Conservation (phyloP, 2,888 invertebrate species). For the Morpho helenor region DNA sequence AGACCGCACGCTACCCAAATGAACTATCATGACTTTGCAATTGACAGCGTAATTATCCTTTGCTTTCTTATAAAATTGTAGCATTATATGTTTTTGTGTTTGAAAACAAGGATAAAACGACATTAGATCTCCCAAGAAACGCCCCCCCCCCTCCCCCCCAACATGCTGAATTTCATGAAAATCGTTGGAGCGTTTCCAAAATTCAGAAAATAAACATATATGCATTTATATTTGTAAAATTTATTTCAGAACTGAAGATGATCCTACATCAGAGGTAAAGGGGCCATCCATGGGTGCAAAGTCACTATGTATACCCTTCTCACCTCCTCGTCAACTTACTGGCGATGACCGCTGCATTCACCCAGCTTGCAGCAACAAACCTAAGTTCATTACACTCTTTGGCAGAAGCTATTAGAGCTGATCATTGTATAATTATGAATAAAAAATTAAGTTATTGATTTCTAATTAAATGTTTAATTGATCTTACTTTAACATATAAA, state of each 20-base stretch:
- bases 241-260: slow-evolving; percentile 80
- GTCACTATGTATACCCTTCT: slow-evolving; percentile 97
- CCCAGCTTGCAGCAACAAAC: slow-evolving; percentile 88
- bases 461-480: neutral
- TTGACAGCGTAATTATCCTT: no score
- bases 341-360: slow-evolving; percentile 89
- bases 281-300: slow-evolving; percentile 99
- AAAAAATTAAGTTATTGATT: slow-evolving; percentile 5
- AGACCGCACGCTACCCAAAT: no score
- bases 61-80: no score
- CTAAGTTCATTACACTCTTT: slow-evolving; percentile 93
- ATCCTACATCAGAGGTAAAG: slow-evolving; percentile 81
- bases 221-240: no score
- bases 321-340: slow-evolving; percentile 85
- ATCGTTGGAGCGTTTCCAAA: no score
- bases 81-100: no score
- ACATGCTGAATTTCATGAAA: no score
- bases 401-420: slow-evolving; percentile 91
- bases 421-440: neutral
- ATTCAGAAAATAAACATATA: no score
- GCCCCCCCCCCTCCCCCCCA: no score
- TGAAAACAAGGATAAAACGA: no score
- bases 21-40: no score
- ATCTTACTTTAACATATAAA: neutral
- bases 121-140: no score